These are phyloP conservation scores for Deroplatys truncata DNA, from an alignment of 2,888 invertebrate genomes.

Conservation along the genomic window DNA sequence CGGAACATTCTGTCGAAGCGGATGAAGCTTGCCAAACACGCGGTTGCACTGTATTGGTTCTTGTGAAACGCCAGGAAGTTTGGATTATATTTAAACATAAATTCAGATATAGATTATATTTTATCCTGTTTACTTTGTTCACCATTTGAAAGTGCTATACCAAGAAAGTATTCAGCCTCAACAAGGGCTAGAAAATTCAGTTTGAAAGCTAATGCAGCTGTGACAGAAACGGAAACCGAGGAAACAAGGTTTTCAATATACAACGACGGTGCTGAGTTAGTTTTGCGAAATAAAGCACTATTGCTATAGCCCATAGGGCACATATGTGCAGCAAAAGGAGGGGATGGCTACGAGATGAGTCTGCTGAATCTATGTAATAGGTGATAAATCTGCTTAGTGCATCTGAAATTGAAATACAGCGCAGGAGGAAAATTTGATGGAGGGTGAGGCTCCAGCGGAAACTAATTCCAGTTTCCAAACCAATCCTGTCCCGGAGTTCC, in stretches of 20 bases:
- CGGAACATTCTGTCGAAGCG: too few relatives aligned
- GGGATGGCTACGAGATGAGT: too few relatives aligned
- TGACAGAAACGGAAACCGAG: neutral
- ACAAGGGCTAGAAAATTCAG: neutral
- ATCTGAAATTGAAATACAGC: slow-evolving; percentile 10
- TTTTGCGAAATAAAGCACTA: neutral
- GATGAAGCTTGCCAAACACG: too few relatives aligned
- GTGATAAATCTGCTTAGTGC: slow-evolving; percentile 11
- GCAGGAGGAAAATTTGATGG: neutral
- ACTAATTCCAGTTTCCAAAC: neutral
- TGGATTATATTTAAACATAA: too few relatives aligned
- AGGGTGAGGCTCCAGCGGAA: neutral
- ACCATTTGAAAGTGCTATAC: too few relatives aligned
- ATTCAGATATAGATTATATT: too few relatives aligned
- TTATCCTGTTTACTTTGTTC: too few relatives aligned
- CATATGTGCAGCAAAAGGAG: neutral
- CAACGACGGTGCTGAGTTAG: neutral
- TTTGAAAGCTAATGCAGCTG: neutral
- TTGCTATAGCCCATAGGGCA: neutral
- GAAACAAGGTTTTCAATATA: neutral
- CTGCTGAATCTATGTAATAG: neutral
- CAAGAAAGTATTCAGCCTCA: neutral
- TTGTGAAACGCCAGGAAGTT: too few relatives aligned
- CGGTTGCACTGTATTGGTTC: too few relatives aligned
- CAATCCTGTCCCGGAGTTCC: neutral